These are phyloP conservation scores for Cephus sareptanus DNA, from an alignment of 2,888 invertebrate genomes.

Conservation along the genomic window DNA sequence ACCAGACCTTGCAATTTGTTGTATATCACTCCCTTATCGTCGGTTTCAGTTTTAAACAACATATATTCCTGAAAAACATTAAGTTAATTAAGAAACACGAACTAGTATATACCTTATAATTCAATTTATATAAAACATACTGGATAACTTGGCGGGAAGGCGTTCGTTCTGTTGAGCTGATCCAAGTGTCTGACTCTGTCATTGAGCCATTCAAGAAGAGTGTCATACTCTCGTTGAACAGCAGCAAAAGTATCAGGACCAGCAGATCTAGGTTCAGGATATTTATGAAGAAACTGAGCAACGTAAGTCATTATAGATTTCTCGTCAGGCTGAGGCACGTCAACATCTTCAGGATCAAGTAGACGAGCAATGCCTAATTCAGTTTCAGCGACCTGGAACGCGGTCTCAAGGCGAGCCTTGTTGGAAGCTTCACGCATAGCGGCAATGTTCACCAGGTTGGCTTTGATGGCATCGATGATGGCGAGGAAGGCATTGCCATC, in stretches of 20 bases:
- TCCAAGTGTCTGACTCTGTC: conserved; percentile 82
- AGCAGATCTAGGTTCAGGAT: conserved; percentile 86
- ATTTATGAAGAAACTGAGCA: conserved; percentile 96
- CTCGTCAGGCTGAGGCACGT: conserved; percentile 95
- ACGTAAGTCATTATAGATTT: conserved; percentile 99
- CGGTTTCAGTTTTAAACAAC: conserved; percentile 81
- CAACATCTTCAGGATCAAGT: conserved; percentile 95
- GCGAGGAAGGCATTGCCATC: conserved; percentile 96
- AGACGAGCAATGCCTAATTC: conserved; percentile 92
- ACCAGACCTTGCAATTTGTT: conserved; percentile 83
- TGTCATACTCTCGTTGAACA: conserved; percentile 84
- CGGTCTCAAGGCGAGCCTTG: conserved; percentile 86
- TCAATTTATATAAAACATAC: conserved; percentile 52
- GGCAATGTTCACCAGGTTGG: conserved; percentile 89
- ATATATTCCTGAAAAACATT: conserved; percentile 75
- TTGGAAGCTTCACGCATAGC: conserved; percentile 84
- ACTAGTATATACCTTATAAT: not conserved
- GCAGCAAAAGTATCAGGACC: conserved; percentile 80
- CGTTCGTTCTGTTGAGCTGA: conserved; percentile 79
- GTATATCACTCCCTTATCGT: conserved; percentile 78
- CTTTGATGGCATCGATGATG: conserved; percentile 93
- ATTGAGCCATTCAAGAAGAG: conserved; percentile 83
- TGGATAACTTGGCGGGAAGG: conserved; percentile 79
- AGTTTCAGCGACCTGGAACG: conserved; percentile 91
- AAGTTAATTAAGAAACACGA: not conserved